phyloP scores from a whole-genome alignment of 92 coral and sea anemone genomes.

The Actinostola sp. region DNA sequence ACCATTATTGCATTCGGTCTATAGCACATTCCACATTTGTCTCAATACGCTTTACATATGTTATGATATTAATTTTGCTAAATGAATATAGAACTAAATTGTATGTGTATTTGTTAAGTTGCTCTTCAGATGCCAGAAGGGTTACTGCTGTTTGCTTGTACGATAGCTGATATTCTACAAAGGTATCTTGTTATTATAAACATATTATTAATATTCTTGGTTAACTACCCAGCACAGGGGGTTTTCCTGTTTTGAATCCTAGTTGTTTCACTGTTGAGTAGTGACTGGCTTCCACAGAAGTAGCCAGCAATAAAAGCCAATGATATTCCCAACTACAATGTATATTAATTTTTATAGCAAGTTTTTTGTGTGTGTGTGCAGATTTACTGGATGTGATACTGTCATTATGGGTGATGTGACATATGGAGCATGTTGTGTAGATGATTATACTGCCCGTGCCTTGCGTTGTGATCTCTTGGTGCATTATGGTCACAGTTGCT shows the following conservation, averaged over 20 bases:
- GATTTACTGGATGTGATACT: constrained; percentile 91
- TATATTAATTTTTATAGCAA: constrained; percentile 1
- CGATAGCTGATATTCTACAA: constrained; percentile 93
- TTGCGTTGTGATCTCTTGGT: constrained; percentile 90
- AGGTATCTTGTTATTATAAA: constrained; percentile 46
- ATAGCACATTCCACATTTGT: too few species aligned
- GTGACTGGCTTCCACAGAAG: too few species aligned
- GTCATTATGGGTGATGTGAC: constrained; percentile 99
- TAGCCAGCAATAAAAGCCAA: too few species aligned
- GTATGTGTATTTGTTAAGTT: constrained; percentile 39
- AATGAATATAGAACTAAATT: too few species aligned
- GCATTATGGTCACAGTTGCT: constrained; percentile 97
- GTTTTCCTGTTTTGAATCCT: too few species aligned
- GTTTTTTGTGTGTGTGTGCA: constrained; percentile 5
- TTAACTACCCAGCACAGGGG: too few species aligned
- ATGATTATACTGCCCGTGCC: constrained; percentile 92
- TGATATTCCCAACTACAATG: too few species aligned
- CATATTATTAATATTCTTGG: neutral
- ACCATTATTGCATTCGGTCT: too few species aligned
- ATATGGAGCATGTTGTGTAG: constrained; percentile 98
- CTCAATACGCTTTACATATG: too few species aligned
- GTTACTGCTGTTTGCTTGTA: constrained; percentile 89
- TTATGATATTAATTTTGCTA: too few species aligned
- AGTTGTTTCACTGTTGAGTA: too few species aligned
- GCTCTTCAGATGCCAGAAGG: constrained; percentile 99